These are phyloP conservation scores for Macrophya alboannulata DNA, from an alignment of 2,888 invertebrate genomes.

Conservation along the genomic window DNA sequence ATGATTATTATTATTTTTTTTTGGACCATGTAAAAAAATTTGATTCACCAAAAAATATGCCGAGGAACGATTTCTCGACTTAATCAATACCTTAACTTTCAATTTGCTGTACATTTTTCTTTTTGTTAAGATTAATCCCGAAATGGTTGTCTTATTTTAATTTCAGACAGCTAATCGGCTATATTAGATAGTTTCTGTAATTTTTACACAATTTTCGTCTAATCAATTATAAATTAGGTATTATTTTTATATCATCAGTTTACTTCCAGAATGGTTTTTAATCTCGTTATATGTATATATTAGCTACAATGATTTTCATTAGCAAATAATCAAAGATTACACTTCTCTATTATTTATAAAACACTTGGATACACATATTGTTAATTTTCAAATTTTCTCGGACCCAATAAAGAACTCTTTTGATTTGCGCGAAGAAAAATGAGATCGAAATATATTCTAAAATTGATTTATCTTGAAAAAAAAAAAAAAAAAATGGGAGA, in stretches of 20 bases:
- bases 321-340: neutral
- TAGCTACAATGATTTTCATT: conserved; percentile 2
- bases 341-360: neutral
- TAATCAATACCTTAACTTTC: conserved; percentile 1
- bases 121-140: neutral
- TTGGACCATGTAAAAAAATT: conserved; percentile 41
- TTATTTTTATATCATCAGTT: conserved; percentile 7
- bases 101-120: neutral
- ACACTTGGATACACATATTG: neutral
- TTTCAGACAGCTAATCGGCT: conserved; percentile 14
- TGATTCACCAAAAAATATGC: conserved; percentile 35
- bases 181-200: neutral
- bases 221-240: conserved; percentile 1
- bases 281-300: neutral
- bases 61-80: neutral
- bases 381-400: neutral
- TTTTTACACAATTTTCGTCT: conserved; percentile 18
- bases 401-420: neutral
- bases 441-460: neutral
- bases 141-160: neutral
- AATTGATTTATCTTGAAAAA: neutral
- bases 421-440: neutral
- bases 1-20: conserved; percentile 14
- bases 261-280: neutral
- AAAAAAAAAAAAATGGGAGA: neutral